phyloP scores from a whole-genome alignment of 2,888 invertebrate genomes.

The Maniola hyperantus region DNA sequence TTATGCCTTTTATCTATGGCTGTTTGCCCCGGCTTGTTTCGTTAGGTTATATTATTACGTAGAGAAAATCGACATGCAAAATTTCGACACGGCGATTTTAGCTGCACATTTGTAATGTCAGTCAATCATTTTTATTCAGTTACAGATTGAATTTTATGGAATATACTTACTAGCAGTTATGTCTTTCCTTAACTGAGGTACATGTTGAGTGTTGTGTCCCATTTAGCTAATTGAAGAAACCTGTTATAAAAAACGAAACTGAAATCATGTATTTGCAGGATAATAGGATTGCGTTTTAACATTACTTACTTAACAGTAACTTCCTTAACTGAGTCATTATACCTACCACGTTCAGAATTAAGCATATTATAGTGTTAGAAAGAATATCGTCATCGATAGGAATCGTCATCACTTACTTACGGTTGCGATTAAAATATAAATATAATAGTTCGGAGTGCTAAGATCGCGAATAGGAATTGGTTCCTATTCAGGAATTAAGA shows the following conservation, averaged over 20 bases:
- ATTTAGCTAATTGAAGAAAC: constrained; percentile 30
- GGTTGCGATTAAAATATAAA: constrained; percentile 28
- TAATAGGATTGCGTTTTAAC: constrained; percentile 11
- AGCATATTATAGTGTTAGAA: not conserved
- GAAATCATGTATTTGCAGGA: constrained; percentile 12
- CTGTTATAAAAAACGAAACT: constrained; percentile 15
- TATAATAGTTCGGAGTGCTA: constrained; percentile 18
- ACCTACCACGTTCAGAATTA: not conserved
- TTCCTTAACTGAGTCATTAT: not conserved
- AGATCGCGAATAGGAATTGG: constrained; percentile 19
- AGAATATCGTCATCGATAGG: not conserved
- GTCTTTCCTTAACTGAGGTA: not conserved
- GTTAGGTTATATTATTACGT: too few species aligned
- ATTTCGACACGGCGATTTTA: too few species aligned
- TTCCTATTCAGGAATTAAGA: not conserved
- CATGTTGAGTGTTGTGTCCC: constrained; percentile 14
- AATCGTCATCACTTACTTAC: constrained; percentile 9
- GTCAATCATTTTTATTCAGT: too few species aligned
- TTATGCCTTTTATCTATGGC: too few species aligned
- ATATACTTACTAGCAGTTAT: too few species aligned
- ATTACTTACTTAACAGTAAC: not conserved
- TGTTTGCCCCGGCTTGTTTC: too few species aligned
- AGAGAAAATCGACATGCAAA: too few species aligned
- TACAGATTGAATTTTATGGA: too few species aligned
- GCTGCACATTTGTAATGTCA: too few species aligned